Evolutionary conservation across 2,113 vertebrate species (phyloP).

Genomic region (Noturus placidus): DNA sequence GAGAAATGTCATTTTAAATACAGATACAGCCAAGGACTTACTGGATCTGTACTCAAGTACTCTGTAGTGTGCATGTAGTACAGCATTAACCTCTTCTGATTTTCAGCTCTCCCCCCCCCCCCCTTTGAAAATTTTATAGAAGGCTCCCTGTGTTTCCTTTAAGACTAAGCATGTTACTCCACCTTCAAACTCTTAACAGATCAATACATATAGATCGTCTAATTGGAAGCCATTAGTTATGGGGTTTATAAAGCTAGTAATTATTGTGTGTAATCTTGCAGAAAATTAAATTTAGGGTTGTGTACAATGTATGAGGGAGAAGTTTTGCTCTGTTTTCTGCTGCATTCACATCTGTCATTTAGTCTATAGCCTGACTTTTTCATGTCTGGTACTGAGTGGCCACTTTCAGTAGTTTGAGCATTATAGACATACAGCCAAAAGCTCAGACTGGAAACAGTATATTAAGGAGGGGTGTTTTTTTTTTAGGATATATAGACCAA

Average conservation of each 20-base stretch:
- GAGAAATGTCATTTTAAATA: background rate
- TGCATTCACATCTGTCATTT: conserved; percentile 67
- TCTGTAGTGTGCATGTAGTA: conserved; percentile 2
- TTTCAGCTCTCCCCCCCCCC: background rate
- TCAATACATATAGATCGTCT: conserved; percentile 85
- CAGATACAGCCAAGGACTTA: background rate
- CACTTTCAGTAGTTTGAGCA: conserved; percentile 49
- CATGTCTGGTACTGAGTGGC: conserved; percentile 43
- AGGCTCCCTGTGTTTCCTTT: conserved; percentile 46
- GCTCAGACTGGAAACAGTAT: background rate
- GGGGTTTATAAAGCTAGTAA: conserved; percentile 88
- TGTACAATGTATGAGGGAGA: conserved; percentile 83
- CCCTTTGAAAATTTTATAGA: conserved; percentile 24
- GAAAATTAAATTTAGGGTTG: conserved; percentile 83
- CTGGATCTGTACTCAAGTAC: background rate
- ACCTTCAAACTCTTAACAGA: conserved; percentile 75
- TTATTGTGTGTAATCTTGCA: conserved; percentile 87
- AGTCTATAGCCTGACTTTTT: conserved; percentile 46
- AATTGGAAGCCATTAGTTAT: conserved; percentile 85
- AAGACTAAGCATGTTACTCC: conserved; percentile 60
- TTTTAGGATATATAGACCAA: background rate
- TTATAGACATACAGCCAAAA: conserved; percentile 16
- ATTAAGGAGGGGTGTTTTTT: background rate
- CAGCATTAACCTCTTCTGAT: conserved; percentile 13
- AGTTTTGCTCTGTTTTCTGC: conserved; percentile 70